Percentiles rank a stretch among this genome's conserved stretches.
phyloP scores from a whole-genome alignment of 2,797 vertebrate genomes.

The Bradypodion pumilum region DNA sequence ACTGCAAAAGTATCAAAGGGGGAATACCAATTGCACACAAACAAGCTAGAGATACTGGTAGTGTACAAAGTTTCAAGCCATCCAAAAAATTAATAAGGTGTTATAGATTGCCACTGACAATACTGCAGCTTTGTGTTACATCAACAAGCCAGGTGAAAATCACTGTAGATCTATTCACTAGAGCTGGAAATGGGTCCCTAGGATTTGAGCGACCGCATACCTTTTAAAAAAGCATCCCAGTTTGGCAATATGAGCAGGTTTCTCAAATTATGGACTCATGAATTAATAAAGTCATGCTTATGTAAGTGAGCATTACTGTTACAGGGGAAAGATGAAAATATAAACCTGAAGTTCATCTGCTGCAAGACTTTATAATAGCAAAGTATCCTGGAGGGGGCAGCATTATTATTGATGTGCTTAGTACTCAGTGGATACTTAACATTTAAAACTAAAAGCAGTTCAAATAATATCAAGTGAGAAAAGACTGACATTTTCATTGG shows the following conservation, averaged over 20 bases:
- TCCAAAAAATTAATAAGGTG: too few species aligned
- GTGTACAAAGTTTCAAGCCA: too few species aligned
- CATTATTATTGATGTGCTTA: conserved; percentile 19
- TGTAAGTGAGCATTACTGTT: not conserved
- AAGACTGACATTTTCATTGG: conserved; percentile 17
- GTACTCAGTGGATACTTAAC: conserved; percentile 10
- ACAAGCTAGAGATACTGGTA: too few species aligned
- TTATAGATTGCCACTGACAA: too few species aligned
- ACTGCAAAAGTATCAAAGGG: too few species aligned
- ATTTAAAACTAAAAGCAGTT: conserved; percentile 25
- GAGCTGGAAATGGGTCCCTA: too few species aligned
- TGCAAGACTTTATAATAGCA: not conserved
- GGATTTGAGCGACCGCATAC: too few species aligned
- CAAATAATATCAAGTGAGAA: conserved; percentile 16
- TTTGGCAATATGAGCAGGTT: not conserved
- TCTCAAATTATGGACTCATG: not conserved
- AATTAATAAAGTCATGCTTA: not conserved
- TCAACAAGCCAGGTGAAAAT: too few species aligned
- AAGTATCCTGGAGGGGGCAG: not conserved
- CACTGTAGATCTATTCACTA: too few species aligned
- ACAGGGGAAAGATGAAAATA: not conserved
- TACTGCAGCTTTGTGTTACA: too few species aligned
- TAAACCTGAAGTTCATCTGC: not conserved
- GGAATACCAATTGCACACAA: too few species aligned
- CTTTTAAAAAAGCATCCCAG: not conserved